A percentile compares a stretch with the other conserved stretches of the same genome.
These are phyloP conservation scores for Hylaeus anthracinus DNA, from an alignment of 1,140 invertebrate species.

Conservation along the genomic window DNA sequence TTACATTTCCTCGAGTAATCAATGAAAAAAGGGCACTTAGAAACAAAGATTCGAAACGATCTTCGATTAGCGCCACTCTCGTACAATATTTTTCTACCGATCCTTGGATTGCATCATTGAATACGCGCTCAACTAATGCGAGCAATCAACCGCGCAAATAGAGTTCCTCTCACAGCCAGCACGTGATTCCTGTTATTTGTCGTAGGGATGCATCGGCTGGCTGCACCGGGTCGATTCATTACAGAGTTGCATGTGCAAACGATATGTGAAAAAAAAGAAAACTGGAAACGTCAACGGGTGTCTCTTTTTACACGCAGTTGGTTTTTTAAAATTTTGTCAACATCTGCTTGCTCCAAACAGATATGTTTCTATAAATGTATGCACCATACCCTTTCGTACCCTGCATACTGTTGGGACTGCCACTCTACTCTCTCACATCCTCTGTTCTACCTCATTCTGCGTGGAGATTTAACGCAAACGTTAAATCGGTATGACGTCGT, in stretches of 20 bases:
- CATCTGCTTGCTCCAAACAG: no score
- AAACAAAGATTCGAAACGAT: background rate
- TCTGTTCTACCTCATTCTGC: no score
- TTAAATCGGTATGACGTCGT: no score
- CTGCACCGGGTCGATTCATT: slow-evolving; percentile 40
- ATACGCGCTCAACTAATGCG: slow-evolving; percentile 10
- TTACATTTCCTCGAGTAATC: background rate
- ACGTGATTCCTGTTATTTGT: slow-evolving; percentile 45
- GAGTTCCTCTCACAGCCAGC: background rate
- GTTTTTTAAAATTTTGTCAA: no score
- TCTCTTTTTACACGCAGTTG: background rate
- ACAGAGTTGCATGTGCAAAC: background rate
- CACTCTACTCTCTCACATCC: no score
- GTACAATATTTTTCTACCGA: background rate
- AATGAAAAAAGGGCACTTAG: background rate
- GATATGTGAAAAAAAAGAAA: slow-evolving; percentile 8
- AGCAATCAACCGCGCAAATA: slow-evolving; percentile 26
- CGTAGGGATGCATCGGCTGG: slow-evolving; percentile 1
- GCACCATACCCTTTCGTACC: no score
- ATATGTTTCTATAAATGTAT: no score
- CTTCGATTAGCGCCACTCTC: background rate
- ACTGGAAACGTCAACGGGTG: background rate
- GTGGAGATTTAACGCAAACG: no score
- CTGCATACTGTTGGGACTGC: no score
- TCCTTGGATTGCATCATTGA: background rate